These are phyloP conservation scores for Helleia helle DNA, from an alignment of 2,888 invertebrate genomes.

Conservation along the genomic window DNA sequence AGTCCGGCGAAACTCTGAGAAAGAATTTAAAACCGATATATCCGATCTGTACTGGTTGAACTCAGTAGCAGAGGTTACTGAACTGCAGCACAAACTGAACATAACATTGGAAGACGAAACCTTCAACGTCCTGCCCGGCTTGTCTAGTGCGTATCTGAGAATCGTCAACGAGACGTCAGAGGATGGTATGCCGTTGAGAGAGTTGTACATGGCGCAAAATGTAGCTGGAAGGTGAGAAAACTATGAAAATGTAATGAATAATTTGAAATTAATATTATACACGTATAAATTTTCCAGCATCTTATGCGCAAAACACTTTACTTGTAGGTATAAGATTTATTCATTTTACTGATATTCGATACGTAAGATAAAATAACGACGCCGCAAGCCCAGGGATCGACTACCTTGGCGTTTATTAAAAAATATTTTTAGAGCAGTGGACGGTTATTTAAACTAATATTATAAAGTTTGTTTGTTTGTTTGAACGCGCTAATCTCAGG, in stretches of 20 bases:
- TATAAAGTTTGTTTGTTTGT: too few relatives aligned
- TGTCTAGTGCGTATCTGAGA: constrained; percentile 78
- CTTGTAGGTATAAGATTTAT: too few relatives aligned
- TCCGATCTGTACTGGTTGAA: constrained; percentile 84
- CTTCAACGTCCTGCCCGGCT: constrained; percentile 40
- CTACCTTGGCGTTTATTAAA: too few relatives aligned
- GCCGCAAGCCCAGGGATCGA: too few relatives aligned
- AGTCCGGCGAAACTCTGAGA: constrained; percentile 76
- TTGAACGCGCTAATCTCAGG: too few relatives aligned
- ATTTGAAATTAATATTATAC: too few relatives aligned
- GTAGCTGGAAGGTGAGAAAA: constrained; percentile 78
- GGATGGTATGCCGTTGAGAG: constrained; percentile 40
- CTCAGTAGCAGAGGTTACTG: constrained; percentile 82
- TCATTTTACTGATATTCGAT: too few relatives aligned
- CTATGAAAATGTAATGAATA: not conserved
- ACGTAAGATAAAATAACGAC: too few relatives aligned
- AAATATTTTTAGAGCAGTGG: too few relatives aligned
- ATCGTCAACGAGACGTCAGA: constrained; percentile 63
- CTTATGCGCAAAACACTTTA: too few relatives aligned
- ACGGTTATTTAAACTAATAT: too few relatives aligned
- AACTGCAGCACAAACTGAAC: constrained; percentile 73
- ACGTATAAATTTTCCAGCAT: too few relatives aligned
- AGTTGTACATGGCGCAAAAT: constrained; percentile 85
- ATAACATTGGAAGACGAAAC: constrained; percentile 45
- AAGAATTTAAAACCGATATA: constrained; percentile 72